A percentile compares a stretch with the other conserved stretches of the same genome.
phyloP scores from a whole-genome alignment of 1,140 invertebrate species.

The Hycleus cichorii region DNA sequence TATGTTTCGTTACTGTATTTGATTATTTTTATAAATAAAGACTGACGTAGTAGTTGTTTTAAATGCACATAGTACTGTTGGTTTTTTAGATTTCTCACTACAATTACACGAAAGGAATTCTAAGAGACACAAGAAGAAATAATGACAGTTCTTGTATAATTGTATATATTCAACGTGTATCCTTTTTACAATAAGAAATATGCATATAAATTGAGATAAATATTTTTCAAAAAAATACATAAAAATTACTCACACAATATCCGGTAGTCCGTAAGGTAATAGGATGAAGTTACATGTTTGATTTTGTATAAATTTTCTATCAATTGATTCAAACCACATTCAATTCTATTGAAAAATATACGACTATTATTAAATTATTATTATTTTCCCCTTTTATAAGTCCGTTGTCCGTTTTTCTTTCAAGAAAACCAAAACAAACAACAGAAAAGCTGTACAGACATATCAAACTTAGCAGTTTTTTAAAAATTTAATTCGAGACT shows the following conservation, averaged over 20 bases:
- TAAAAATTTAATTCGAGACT: background rate
- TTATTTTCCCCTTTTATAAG: too few species aligned
- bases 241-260: background rate
- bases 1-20: too few species aligned
- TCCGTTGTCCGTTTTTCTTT: too few species aligned
- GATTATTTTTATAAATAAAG: too few species aligned
- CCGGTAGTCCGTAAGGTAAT: background rate
- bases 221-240: background rate
- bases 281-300: background rate
- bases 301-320: background rate
- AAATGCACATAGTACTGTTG: too few species aligned
- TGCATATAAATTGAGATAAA: background rate
- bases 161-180: background rate
- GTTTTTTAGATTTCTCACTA: too few species aligned
- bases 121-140: too few species aligned
- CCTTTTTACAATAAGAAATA: background rate
- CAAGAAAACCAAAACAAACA: too few species aligned
- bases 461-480: constrained; percentile 2
- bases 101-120: too few species aligned
- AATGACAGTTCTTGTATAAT: too few species aligned
- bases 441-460: background rate
- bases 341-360: background rate
- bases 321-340: constrained; percentile 1
- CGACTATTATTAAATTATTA: background rate
- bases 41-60: too few species aligned